Evolutionary conservation across 2,113 vertebrate species (phyloP).

Genomic region (Callocephalon fimbriatum): DNA sequence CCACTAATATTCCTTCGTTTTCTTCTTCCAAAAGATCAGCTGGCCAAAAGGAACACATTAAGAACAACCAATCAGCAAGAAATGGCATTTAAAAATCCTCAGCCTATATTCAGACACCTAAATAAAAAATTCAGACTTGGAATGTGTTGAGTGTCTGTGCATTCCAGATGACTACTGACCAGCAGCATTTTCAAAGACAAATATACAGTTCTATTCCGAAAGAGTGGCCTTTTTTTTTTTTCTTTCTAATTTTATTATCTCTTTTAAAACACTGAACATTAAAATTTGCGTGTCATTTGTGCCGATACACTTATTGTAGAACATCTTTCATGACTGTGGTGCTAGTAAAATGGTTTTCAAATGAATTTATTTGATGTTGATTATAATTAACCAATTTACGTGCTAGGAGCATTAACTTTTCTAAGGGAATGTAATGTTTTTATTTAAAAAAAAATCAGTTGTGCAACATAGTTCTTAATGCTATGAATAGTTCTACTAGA

Average conservation of each 20-base stretch:
- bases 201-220: neutral
- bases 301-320: neutral
- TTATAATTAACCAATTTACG: neutral
- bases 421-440: neutral
- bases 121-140: neutral
- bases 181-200: neutral
- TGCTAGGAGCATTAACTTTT: neutral
- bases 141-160: neutral
- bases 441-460: neutral
- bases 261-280: neutral
- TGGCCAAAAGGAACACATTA: neutral
- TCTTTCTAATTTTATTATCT: neutral
- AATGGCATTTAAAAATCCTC: neutral
- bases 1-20: neutral
- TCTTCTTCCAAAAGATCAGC: neutral
- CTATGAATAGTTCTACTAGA: fast-evolving
- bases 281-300: neutral
- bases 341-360: neutral
- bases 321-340: neutral
- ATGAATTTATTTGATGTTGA: neutral
- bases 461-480: neutral
- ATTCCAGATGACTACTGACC: neutral
- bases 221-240: neutral
- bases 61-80: neutral
- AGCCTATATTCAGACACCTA: neutral